These are phyloP conservation scores for Calliopum simillimum DNA, from an alignment of 2,888 invertebrate genomes.

Conservation along the genomic window DNA sequence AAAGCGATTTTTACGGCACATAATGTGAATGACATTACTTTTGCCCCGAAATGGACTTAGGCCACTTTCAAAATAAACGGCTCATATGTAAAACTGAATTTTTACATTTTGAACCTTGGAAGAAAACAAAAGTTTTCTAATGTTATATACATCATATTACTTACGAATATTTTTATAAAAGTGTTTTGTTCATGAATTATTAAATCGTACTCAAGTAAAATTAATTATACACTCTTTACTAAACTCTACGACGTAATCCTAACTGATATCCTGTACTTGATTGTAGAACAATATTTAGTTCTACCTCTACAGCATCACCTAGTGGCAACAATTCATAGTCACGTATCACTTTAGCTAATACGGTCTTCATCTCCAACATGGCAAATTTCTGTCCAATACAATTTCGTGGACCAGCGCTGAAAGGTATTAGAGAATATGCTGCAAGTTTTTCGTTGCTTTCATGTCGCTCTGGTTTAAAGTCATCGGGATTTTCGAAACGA, in stretches of 20 bases:
- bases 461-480: constrained; percentile 51
- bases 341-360: constrained; percentile 47
- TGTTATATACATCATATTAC: no score
- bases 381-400: constrained; percentile 51
- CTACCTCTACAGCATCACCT: constrained; percentile 45
- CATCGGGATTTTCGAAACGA: constrained; percentile 34
- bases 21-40: no score
- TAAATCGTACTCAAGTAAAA: no score
- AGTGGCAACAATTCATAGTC: constrained; percentile 52
- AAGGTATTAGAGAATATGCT: constrained; percentile 42
- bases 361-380: constrained; percentile 45
- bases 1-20: no score
- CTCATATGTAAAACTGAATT: no score
- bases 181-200: no score
- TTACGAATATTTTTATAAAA: no score
- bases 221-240: no score
- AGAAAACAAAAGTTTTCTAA: no score
- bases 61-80: no score
- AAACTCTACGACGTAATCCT: constrained; percentile 43
- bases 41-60: no score
- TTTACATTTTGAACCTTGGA: no score
- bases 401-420: constrained; percentile 51
- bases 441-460: constrained; percentile 17
- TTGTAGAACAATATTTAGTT: constrained; percentile 47
- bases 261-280: constrained; percentile 53